Percentiles rank a stretch among this genome's conserved stretches.
Conservation (phyloP, 2,113 vertebrate species). For the Budorcas taxicolor region DNA sequence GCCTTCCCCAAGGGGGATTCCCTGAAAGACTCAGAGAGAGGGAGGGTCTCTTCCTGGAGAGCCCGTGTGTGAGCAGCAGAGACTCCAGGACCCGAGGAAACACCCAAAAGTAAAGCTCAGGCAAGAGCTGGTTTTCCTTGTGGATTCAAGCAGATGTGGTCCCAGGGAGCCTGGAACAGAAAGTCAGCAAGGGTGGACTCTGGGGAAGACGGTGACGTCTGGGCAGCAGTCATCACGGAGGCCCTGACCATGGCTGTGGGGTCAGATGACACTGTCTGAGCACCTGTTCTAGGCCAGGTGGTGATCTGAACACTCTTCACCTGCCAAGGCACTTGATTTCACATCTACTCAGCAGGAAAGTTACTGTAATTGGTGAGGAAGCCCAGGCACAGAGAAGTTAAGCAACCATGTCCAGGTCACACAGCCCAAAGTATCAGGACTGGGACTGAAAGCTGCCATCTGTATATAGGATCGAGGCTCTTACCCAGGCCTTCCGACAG, state of each 20-base stretch:
- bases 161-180: neutral
- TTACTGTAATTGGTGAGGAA: neutral
- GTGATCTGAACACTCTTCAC: accelerated
- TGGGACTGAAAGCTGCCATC: neutral
- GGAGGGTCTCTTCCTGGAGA: too few species aligned
- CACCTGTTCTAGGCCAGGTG: neutral
- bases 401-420: neutral
- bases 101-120: neutral
- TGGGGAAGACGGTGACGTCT: accelerated
- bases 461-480: accelerated
- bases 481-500: neutral
- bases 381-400: neutral
- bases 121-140: neutral
- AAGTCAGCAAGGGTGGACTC: neutral
- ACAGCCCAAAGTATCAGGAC: neutral
- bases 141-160: neutral
- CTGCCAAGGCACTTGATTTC: neutral
- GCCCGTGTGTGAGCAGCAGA: accelerated
- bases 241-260: neutral
- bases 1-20: too few species aligned
- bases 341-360: neutral
- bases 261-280: neutral
- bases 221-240: accelerated
- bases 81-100: accelerated
- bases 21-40: too few species aligned